Conservation (phyloP, 2,888 invertebrate genomes). For the Chorisops tibialis region DNA sequence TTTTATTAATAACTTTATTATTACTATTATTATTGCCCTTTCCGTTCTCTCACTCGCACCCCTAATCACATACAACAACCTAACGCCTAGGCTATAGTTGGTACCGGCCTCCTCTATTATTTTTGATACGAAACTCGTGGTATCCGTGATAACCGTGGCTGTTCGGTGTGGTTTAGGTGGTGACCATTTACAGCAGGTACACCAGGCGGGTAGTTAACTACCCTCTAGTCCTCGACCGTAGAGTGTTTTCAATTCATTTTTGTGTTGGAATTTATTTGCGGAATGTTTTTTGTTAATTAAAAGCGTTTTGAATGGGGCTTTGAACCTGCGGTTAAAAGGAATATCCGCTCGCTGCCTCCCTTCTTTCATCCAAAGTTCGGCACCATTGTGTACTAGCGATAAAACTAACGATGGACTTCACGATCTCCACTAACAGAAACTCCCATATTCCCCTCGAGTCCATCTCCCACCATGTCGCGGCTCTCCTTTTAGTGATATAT, state of each 20-base stretch:
- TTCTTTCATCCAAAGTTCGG: background rate
- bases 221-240: background rate
- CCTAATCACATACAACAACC: background rate
- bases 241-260: conserved; percentile 33
- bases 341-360: background rate
- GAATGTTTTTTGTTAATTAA: conserved; percentile 34
- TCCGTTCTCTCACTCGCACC: no score
- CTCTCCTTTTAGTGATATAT: background rate
- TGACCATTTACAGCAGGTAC: background rate
- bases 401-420: conserved; percentile 24
- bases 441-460: no score
- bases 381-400: conserved; percentile 7
- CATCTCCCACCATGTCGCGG: background rate
- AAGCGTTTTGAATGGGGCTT: conserved; percentile 19
- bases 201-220: background rate
- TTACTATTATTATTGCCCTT: conserved; percentile 28
- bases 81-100: no score
- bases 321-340: background rate
- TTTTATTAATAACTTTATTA: conserved; percentile 33
- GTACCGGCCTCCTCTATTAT: no score
- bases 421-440: background rate
- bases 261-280: conserved; percentile 33
- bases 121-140: background rate
- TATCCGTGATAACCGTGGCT: background rate
- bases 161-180: background rate